phyloP scores from a whole-genome alignment of 2,113 vertebrate species.

The Burhinus oedicnemus region DNA sequence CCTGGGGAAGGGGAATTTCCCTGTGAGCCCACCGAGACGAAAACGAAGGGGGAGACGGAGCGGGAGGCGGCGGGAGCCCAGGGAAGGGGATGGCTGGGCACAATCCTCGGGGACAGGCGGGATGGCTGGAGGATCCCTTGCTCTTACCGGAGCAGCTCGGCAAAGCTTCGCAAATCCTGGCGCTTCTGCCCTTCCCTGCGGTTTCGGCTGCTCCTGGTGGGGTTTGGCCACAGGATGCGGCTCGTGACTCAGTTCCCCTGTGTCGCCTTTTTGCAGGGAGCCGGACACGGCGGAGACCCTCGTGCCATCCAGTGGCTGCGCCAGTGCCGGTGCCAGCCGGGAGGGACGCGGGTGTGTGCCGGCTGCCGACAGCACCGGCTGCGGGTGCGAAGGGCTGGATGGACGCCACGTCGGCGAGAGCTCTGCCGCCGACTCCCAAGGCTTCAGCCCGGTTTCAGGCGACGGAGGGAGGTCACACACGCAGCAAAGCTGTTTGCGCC shows the following conservation, averaged over 20 bases:
- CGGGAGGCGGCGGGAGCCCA: rapidly evolving
- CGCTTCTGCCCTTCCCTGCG: rapidly evolving
- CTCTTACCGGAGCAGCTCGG: not conserved
- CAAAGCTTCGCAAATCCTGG: not conserved
- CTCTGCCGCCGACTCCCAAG: not conserved
- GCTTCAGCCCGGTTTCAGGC: not conserved
- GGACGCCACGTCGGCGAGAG: rapidly evolving
- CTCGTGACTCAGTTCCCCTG: not conserved
- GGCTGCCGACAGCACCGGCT: rapidly evolving
- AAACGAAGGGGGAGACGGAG: not conserved
- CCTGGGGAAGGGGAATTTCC: not conserved
- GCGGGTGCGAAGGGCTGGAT: rapidly evolving
- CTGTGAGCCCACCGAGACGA: rapidly evolving
- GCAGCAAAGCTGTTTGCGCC: not conserved
- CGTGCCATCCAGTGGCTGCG: rapidly evolving
- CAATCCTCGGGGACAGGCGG: rapidly evolving
- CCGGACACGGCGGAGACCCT: rapidly evolving
- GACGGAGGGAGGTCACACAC: rapidly evolving
- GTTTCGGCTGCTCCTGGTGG: not conserved
- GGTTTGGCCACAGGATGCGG: rapidly evolving
- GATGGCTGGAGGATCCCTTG: not conserved
- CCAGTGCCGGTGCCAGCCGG: not conserved
- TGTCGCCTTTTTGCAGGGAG: not conserved
- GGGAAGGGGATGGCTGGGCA: not conserved
- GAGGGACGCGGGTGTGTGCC: rapidly evolving